Conservation (phyloP, 2,888 invertebrate genomes). For the Idaea dimidiata region DNA sequence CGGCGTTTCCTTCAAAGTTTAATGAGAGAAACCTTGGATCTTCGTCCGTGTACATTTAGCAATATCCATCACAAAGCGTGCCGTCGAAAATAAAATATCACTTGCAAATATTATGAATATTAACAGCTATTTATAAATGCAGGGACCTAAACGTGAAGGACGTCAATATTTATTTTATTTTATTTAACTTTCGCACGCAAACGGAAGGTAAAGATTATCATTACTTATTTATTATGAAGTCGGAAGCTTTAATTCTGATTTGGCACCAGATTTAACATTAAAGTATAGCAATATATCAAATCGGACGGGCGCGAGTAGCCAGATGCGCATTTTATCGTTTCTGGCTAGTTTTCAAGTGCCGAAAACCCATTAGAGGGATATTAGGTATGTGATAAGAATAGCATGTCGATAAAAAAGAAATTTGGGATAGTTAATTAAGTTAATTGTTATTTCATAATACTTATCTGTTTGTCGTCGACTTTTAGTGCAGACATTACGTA, state of each 20-base stretch:
- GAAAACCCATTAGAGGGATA: constrained; percentile 72
- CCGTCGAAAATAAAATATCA: not conserved
- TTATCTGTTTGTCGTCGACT: not conserved
- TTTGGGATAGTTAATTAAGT: not conserved
- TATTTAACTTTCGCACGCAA: constrained; percentile 4
- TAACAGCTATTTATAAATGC: not conserved
- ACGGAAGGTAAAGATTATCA: constrained; percentile 21
- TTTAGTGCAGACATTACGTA: not conserved
- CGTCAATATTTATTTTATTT: not conserved
- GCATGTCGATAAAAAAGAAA: constrained; percentile 26
- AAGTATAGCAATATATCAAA: constrained; percentile 68
- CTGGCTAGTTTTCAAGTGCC: constrained; percentile 78
- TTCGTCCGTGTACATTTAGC: not conserved
- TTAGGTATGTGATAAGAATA: constrained; percentile 58
- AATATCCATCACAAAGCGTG: not conserved
- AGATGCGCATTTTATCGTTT: constrained; percentile 74
- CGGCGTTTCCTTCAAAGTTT: too few species aligned
- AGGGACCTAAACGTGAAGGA: not conserved
- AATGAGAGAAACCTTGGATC: not conserved
- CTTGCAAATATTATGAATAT: constrained; percentile 1
- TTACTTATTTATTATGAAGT: constrained; percentile 28
- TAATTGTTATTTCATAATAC: constrained; percentile 1
- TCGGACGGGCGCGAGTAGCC: constrained; percentile 59
- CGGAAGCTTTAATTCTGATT: constrained; percentile 54
- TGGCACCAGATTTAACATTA: constrained; percentile 63